Conservation (phyloP, 2,797 vertebrate species). For the Micrastur ruficollis region DNA sequence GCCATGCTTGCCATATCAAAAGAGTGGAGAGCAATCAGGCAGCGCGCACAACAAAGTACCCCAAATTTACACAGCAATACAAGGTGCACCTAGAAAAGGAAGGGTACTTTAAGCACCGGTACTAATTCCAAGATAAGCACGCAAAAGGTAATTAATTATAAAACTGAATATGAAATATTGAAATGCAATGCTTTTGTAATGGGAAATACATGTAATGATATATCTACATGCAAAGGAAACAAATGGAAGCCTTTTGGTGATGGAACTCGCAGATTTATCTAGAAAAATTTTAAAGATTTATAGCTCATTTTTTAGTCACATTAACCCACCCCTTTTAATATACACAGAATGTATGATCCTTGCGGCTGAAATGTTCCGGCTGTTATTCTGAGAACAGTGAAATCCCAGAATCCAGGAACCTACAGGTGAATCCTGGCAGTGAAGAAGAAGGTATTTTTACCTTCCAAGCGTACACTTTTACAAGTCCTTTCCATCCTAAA, state of each 20-base stretch:
- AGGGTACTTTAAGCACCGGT: not conserved
- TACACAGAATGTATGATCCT: not conserved
- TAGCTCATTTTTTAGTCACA: not conserved
- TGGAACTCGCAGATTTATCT: not conserved
- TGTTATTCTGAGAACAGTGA: not conserved
- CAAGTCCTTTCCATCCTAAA: not conserved
- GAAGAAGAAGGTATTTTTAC: not conserved
- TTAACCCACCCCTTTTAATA: not conserved
- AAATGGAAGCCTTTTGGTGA: not conserved
- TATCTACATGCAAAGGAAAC: not conserved
- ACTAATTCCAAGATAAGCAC: not conserved
- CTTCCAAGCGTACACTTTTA: not conserved
- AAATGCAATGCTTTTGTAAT: not conserved
- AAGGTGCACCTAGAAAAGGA: not conserved
- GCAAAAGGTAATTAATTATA: not conserved
- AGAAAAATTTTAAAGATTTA: fast-evolving
- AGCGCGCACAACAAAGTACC: not conserved
- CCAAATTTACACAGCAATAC: not conserved
- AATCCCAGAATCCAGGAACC: not conserved
- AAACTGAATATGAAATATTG: fast-evolving
- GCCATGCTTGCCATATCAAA: fast-evolving
- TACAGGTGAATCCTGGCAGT: not conserved
- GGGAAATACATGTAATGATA: not conserved
- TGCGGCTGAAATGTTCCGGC: not conserved
- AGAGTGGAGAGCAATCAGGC: not conserved